Conservation (phyloP, 2,797 vertebrate genomes). For the Protosalanx chinensis region DNA sequence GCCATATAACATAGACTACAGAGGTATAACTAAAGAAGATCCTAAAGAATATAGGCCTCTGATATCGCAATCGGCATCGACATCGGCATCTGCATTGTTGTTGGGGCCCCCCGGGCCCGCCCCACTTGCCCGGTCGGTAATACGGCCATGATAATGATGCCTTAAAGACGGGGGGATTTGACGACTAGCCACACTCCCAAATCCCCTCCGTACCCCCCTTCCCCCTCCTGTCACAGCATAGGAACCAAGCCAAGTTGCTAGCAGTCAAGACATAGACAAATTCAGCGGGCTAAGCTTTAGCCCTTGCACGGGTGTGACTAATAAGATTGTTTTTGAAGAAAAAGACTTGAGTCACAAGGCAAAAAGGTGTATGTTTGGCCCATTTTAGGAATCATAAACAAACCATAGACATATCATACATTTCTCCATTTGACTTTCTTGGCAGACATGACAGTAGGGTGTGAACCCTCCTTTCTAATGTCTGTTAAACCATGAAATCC, state of each 20-base stretch:
- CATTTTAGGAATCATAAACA: not conserved
- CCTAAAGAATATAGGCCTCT: no score
- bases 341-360: not conserved
- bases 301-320: not conserved
- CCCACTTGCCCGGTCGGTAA: no score
- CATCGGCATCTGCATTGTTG: no score
- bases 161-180: conserved; percentile 72
- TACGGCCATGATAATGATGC: conserved; percentile 74
- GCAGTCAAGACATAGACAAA: not conserved
- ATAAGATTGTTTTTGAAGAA: not conserved
- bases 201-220: conserved; percentile 37
- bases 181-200: conserved; percentile 48
- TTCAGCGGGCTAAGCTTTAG: conserved; percentile 24
- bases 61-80: no score
- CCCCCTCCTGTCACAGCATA: conserved; percentile 27
- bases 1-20: no score
- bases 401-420: not conserved
- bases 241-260: conserved; percentile 11
- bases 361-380: not conserved
- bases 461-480: not conserved
- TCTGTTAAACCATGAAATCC: not conserved
- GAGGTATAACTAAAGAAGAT: no score
- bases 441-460: not conserved
- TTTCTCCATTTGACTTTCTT: no score
- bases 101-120: no score